A percentile compares a stretch with the other conserved stretches of the same genome.
Evolutionary conservation across 2,888 invertebrate species (phyloP).

Genomic region (Anarsia innoxiella): DNA sequence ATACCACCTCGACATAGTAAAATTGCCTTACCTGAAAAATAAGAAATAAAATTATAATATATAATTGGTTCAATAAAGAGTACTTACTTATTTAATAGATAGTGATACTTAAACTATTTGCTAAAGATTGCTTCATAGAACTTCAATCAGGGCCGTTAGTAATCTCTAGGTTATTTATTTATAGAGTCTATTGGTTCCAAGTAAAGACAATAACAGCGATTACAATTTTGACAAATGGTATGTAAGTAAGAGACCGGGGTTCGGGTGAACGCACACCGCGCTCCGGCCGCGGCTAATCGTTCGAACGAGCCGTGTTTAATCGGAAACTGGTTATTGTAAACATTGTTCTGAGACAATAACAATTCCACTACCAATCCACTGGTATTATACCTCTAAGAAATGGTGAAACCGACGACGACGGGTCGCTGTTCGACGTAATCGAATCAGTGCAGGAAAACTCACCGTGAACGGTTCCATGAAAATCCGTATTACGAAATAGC

Average conservation of each 20-base stretch:
- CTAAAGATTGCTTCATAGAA: not conserved
- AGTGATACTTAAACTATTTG: not conserved
- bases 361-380: constrained; percentile 5
- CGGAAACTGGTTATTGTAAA: constrained; percentile 15
- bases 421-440: constrained; percentile 8
- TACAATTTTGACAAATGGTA: constrained; percentile 11
- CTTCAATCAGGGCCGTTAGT: too few species aligned
- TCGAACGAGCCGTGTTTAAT: constrained; percentile 13
- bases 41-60: too few species aligned
- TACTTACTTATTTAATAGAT: not conserved
- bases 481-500: constrained; percentile 8
- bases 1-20: too few species aligned
- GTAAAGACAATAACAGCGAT: constrained; percentile 1
- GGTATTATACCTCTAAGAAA: constrained; percentile 9
- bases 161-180: not conserved
- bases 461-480: constrained; percentile 8
- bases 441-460: constrained; percentile 7
- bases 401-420: constrained; percentile 8
- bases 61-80: not conserved
- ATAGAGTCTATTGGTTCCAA: not conserved
- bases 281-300: constrained; percentile 12
- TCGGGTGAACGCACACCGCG: constrained; percentile 8
- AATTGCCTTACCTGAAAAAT: too few species aligned
- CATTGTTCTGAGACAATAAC: constrained; percentile 15
- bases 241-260: constrained; percentile 3